Conservation (phyloP, 2,888 invertebrate genomes). For the Agrotis exclamationis region DNA sequence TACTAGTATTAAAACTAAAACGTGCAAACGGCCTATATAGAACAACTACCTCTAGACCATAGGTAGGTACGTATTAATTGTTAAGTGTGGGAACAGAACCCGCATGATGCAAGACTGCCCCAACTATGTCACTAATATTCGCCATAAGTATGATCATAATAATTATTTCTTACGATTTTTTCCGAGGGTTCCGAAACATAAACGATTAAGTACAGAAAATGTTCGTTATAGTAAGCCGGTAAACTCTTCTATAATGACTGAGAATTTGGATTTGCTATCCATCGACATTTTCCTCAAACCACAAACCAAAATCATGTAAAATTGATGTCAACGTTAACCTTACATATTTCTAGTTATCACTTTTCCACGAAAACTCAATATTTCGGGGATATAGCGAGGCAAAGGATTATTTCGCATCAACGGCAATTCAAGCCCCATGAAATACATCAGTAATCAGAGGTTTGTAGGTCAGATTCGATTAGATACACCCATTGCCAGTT, state of each 20-base stretch:
- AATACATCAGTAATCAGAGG: slow-evolving; percentile 28
- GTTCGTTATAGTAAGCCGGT: too few relatives aligned
- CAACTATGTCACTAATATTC: too few relatives aligned
- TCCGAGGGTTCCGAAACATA: too few relatives aligned
- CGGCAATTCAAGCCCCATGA: slow-evolving; percentile 39
- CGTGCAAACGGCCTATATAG: too few relatives aligned
- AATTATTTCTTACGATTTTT: too few relatives aligned
- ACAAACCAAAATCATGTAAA: neutral
- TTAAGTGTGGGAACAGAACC: too few relatives aligned
- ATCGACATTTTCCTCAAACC: neutral
- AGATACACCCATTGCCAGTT: slow-evolving; percentile 18
- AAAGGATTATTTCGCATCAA: slow-evolving; percentile 44
- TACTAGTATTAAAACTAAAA: too few relatives aligned
- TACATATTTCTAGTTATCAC: slow-evolving; percentile 21
- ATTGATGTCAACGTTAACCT: slow-evolving; percentile 10
- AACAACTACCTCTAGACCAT: too few relatives aligned
- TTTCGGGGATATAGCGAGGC: neutral
- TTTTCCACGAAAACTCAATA: slow-evolving; percentile 40
- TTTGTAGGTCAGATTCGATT: slow-evolving; percentile 51
- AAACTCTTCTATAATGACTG: neutral
- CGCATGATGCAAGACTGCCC: too few relatives aligned
- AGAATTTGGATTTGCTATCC: neutral
- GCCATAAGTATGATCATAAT: too few relatives aligned
- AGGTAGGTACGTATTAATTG: too few relatives aligned
- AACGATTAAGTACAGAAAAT: too few relatives aligned